Evolutionary conservation across 35 echinoderm and acorn worm genomes (phyloP).

Genomic region (Hemicentrotus pulcherrimus): DNA sequence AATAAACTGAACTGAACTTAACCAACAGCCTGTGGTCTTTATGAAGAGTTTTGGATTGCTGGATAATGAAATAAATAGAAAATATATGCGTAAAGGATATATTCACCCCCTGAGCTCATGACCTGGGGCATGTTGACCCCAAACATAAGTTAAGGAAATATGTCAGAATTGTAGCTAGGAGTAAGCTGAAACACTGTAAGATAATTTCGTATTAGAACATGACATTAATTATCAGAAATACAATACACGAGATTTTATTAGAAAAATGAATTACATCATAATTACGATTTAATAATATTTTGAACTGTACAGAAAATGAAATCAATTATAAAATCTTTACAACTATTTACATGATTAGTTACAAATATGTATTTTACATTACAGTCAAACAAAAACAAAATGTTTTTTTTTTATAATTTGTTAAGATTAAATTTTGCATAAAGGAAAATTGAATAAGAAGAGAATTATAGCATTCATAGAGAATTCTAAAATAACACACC

Average conservation of each 20-base stretch:
- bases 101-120: too few relatives aligned
- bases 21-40: too few relatives aligned
- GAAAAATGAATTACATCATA: not conserved
- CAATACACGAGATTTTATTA: not conserved
- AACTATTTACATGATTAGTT: not conserved
- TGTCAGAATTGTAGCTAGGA: not conserved
- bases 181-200: not conserved
- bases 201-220: not conserved
- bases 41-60: too few relatives aligned
- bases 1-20: too few relatives aligned
- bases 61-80: too few relatives aligned
- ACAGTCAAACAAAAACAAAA: not conserved
- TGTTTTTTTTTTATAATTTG: too few relatives aligned
- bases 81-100: too few relatives aligned
- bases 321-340: not conserved
- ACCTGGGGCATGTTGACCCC: too few relatives aligned
- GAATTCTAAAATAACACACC: too few relatives aligned
- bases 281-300: not conserved
- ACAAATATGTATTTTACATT: not conserved
- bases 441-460: too few relatives aligned
- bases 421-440: too few relatives aligned
- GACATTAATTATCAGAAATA: not conserved
- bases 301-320: not conserved
- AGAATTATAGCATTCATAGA: too few relatives aligned
- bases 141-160: not conserved